Evolutionary conservation across 2,888 invertebrate genomes (phyloP).

Genomic region (Himalopsyche tibetana): DNA sequence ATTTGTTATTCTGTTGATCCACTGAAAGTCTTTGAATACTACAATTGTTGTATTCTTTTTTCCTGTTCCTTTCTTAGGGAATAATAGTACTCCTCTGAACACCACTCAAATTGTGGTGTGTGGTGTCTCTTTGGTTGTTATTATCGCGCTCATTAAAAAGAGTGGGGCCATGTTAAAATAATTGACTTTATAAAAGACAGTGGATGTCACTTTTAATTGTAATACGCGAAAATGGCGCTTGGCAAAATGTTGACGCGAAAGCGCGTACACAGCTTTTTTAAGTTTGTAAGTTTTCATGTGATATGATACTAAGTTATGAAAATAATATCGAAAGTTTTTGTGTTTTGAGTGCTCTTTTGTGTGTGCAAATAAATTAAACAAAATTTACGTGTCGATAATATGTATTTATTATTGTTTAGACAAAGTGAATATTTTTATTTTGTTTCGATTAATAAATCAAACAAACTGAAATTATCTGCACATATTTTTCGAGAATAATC

Average conservation of each 20-base stretch:
- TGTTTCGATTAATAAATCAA: no score
- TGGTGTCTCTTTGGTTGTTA: not conserved
- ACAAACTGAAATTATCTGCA: no score
- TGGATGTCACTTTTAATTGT: slow-evolving; percentile 7
- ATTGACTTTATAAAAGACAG: slow-evolving; percentile 12
- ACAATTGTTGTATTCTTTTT: not conserved
- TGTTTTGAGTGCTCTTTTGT: no score
- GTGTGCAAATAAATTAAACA: no score
- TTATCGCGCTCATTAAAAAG: slow-evolving; percentile 6
- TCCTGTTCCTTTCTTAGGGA: no score
- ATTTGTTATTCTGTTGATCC: no score
- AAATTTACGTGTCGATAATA: no score
- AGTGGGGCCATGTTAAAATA: slow-evolving; percentile 2
- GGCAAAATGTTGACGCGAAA: slow-evolving; percentile 21
- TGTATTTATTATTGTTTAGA: no score
- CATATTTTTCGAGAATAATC: no score
- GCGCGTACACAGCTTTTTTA: slow-evolving; percentile 1
- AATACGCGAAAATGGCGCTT: slow-evolving; percentile 10
- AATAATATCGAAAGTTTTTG: not conserved
- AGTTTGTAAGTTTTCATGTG: slow-evolving; percentile 18
- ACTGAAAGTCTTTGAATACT: not conserved
- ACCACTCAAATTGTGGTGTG: not conserved
- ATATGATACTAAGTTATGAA: not conserved
- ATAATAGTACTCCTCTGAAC: not conserved
- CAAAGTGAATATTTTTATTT: no score